Evolutionary conservation across 2,888 invertebrate genomes (phyloP).

Genomic region (Tortricodes alternella): DNA sequence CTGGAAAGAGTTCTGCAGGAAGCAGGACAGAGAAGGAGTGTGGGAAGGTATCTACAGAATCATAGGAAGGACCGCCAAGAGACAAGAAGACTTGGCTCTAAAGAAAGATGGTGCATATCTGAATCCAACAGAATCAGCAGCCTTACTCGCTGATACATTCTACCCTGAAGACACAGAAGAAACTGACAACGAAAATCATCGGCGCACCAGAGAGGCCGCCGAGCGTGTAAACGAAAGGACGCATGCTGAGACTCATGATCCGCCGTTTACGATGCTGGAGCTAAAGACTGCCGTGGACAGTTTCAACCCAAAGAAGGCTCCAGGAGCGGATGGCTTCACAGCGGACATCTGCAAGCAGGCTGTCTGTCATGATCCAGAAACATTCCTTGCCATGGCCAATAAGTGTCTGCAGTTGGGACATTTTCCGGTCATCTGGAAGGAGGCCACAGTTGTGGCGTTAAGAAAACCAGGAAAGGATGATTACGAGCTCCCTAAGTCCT

Average conservation of each 20-base stretch:
- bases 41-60: not conserved
- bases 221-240: not conserved
- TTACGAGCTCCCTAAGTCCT: not conserved
- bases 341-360: constrained; percentile 16
- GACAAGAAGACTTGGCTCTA: not conserved
- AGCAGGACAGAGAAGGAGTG: not conserved
- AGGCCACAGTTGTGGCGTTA: constrained; percentile 21
- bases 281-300: not conserved
- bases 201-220: not conserved
- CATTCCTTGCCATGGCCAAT: constrained; percentile 15
- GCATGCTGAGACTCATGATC: not conserved
- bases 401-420: constrained; percentile 16
- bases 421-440: constrained; percentile 32
- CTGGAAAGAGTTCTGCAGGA: not conserved
- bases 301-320: constrained; percentile 28
- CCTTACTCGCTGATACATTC: constrained; percentile 7
- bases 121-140: not conserved
- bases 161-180: constrained; percentile 3
- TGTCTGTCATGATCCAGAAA: not conserved
- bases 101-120: not conserved
- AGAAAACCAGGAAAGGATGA: constrained; percentile 21
- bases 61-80: not conserved
- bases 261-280: constrained; percentile 9
- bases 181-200: not conserved
- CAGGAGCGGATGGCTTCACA: constrained; percentile 21